Conservation (phyloP, 53 echinoderm and acorn worm genomes). For the Henricia sp. region DNA sequence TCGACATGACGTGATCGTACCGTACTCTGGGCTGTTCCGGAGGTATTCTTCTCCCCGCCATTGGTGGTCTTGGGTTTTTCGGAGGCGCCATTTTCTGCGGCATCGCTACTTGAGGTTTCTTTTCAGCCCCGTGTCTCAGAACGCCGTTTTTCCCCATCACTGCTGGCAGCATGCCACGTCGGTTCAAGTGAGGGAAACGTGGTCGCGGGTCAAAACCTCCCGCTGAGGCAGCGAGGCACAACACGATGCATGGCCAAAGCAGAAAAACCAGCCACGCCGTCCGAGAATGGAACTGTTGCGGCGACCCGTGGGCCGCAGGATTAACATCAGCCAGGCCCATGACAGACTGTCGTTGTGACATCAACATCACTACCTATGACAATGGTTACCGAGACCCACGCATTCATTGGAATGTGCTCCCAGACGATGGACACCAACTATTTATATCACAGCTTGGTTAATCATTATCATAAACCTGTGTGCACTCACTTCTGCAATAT, state of each 20-base stretch:
- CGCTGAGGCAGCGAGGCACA: conserved; percentile 13
- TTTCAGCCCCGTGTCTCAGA: conserved; percentile 17
- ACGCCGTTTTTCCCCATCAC: conserved; percentile 57
- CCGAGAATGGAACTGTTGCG: neutral
- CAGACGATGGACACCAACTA: conserved; percentile 1
- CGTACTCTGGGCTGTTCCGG: conserved; percentile 90
- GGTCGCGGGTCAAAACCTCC: conserved; percentile 39
- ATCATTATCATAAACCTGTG: neutral
- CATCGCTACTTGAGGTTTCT: conserved; percentile 39
- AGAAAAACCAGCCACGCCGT: neutral
- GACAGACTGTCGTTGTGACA: neutral
- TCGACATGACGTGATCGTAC: conserved; percentile 80
- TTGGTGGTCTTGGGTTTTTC: conserved; percentile 18
- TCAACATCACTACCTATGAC: neutral
- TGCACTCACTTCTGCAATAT: conserved; percentile 13
- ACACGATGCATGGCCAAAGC: conserved; percentile 22
- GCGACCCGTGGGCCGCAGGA: neutral
- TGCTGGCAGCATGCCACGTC: conserved; percentile 78
- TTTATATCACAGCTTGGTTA: neutral
- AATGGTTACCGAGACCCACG: neutral
- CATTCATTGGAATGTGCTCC: conserved; percentile 7
- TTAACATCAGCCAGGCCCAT: conserved; percentile 24
- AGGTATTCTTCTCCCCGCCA: conserved; percentile 51
- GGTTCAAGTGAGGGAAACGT: conserved; percentile 75
- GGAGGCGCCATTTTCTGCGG: conserved; percentile 19